Percentiles rank a stretch among this genome's conserved stretches.
phyloP scores from a whole-genome alignment of 2,113 vertebrate species.

The Bubalus kerabau region DNA sequence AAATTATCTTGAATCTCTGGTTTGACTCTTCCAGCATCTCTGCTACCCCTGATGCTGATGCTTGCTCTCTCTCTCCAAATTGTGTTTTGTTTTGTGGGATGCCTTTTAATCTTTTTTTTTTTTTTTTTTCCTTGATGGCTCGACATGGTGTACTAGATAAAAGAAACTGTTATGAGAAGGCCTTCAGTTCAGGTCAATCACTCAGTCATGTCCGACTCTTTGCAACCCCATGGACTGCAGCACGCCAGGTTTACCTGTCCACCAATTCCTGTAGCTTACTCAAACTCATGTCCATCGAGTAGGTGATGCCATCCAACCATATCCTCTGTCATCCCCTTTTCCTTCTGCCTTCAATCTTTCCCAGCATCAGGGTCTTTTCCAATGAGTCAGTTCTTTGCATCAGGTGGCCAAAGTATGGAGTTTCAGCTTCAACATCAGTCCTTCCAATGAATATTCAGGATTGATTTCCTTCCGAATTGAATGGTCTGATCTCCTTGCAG shows the following conservation, averaged over 20 bases:
- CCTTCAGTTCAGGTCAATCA: not conserved
- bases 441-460: not conserved
- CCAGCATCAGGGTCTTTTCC: not conserved
- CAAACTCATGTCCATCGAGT: not conserved
- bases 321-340: not conserved
- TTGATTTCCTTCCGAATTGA: not conserved
- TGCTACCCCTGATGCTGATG: not conserved
- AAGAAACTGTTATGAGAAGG: not conserved
- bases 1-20: not conserved
- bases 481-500: not conserved
- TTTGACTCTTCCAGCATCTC: not conserved
- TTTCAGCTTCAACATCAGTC: not conserved
- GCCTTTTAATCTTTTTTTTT: not conserved
- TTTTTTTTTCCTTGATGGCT: not conserved
- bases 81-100: not conserved
- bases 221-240: not conserved
- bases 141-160: no score
- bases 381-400: not conserved
- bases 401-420: not conserved
- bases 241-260: rapidly evolving
- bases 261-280: not conserved
- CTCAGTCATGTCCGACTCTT: not conserved
- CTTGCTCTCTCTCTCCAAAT: not conserved
- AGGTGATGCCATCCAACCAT: not conserved
- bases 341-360: not conserved